Conservation (phyloP, 2,888 invertebrate genomes). For the Sarcophaga rosellei region DNA sequence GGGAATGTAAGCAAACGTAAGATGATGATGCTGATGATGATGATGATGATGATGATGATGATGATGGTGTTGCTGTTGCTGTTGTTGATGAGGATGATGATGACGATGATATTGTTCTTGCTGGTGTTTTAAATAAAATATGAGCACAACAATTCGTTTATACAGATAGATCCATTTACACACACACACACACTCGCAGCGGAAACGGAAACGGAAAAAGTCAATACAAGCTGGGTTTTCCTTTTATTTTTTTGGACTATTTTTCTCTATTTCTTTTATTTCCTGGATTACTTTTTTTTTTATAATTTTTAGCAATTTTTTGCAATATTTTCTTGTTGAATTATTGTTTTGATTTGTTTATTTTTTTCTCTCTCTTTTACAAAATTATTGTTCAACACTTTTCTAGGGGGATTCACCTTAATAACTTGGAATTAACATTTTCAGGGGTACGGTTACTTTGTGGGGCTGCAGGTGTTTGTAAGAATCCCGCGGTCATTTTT, state of each 20-base stretch:
- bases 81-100: background rate
- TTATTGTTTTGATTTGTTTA: constrained; percentile 11
- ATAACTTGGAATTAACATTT: constrained; percentile 60
- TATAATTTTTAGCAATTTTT: constrained; percentile 4
- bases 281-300: background rate
- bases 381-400: background rate
- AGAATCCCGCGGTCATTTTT: constrained; percentile 78
- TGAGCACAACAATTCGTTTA: constrained; percentile 34
- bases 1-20: background rate
- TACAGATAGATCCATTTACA: background rate
- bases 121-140: constrained; percentile 48
- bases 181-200: constrained; percentile 6
- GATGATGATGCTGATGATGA: background rate
- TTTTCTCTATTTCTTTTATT: constrained; percentile 20
- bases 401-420: constrained; percentile 49
- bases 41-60: background rate
- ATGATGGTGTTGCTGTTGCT: background rate
- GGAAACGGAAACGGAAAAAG: constrained; percentile 67
- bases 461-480: constrained; percentile 75
- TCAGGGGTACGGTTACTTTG: constrained; percentile 60
- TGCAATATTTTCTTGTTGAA: background rate
- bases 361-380: background rate
- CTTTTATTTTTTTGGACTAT: background rate
- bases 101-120: background rate
- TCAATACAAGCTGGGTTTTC: constrained; percentile 54